phyloP scores from a whole-genome alignment of 2,888 invertebrate species.

The Homarus gammarus region DNA sequence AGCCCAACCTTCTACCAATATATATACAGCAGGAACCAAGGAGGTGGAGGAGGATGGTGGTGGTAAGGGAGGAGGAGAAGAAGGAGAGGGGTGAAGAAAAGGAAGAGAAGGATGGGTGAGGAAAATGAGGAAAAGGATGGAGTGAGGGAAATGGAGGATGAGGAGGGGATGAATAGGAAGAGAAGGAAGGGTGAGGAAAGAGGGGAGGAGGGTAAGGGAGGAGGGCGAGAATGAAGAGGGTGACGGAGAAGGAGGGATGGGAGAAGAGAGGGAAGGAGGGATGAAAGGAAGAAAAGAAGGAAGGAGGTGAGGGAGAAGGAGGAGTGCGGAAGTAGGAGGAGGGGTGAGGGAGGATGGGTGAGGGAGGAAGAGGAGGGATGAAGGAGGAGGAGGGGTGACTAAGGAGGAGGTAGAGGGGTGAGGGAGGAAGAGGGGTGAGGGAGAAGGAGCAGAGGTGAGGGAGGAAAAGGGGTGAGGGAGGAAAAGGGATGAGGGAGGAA shows the following conservation, averaged over 20 bases:
- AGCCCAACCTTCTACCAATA: conserved; percentile 36
- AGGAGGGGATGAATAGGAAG: background rate
- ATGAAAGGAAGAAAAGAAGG: background rate
- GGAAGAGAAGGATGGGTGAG: background rate
- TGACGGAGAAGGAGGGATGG: conserved; percentile 26
- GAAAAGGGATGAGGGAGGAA: background rate
- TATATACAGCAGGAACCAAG: background rate
- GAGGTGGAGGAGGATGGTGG: background rate
- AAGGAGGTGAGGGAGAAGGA: background rate
- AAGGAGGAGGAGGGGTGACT: too few relatives aligned
- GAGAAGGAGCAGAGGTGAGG: conserved; percentile 40
- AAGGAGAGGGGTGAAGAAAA: background rate
- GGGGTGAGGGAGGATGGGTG: background rate
- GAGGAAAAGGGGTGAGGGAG: conserved; percentile 2
- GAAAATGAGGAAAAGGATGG: background rate
- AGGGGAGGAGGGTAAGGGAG: background rate
- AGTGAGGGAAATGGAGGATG: background rate
- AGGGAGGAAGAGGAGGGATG: background rate
- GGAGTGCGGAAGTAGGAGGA: background rate
- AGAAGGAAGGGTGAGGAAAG: background rate
- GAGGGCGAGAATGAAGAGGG: background rate
- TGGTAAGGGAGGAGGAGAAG: background rate
- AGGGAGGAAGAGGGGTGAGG: background rate
- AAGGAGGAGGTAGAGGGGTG: background rate
- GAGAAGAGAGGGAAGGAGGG: conserved; percentile 17